Base-by-base conservation (phyloP, 2,113 vertebrate species). In the Neolamprologus ventralis region DNA sequence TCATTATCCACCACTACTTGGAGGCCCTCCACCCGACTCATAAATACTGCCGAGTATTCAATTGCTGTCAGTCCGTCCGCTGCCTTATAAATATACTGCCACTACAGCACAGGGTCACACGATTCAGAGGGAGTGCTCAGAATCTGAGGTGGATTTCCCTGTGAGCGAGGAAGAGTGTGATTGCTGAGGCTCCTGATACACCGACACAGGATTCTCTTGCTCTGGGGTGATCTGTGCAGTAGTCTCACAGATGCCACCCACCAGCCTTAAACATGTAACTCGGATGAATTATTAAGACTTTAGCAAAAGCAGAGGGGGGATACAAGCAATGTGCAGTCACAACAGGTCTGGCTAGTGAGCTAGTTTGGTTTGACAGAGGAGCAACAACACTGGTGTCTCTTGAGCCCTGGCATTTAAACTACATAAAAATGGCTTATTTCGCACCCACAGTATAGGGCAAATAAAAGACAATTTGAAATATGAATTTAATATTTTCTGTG, bases 41-140 rank as follows among this genome's bases (percentile, higher is more conserved):
- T 92, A 92, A 94, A 93, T 89, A 91, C 83, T 53, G 16, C 40
- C 28, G 83, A 91, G 94, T 93, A 94, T 95, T 93, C 90, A 85
- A 82, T 88, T 54, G 88, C 92, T 93, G 93, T 94, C 92, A 93
- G 79, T 91, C 90, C 89, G 78, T 88, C 78, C 54, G 49, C 84
- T 81, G 80, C 47, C 85, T 92, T 87, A 87, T 86, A 83, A 78
- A 92, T 93, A 81, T 91, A 86, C 55, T 82, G 82, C 87, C 81
- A 57, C 87, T 81, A 84, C 47, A 42, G 28, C 13, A 17, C 86
- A 85, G 81, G 88, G 86, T 90, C 87, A 35, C 21, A 65, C 65
- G 82, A 91, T 90, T 85, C 80, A 86, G 80, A 49, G 84, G 65
- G 80, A 85, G 82, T 42, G 80, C 49, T 85, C 23, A 53, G 87